Percentiles rank a stretch among this genome's conserved stretches.
These are phyloP conservation scores for Phylloscopus trochiloides DNA, from an alignment of 2,113 vertebrate species.

Conservation along the genomic window DNA sequence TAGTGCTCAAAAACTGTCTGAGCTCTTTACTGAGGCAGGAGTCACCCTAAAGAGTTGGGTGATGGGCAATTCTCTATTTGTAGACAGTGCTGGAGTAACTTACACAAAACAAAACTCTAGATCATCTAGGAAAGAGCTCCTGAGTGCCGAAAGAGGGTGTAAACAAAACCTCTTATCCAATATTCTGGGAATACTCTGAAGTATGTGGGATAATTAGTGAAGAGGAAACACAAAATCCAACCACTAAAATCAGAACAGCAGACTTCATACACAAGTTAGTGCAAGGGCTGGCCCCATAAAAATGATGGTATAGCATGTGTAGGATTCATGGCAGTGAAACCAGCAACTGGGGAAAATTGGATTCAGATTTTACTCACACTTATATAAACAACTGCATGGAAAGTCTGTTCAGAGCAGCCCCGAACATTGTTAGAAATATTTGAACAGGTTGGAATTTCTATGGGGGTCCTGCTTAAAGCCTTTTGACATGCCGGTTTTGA, in stretches of 20 bases:
- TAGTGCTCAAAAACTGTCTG: background rate
- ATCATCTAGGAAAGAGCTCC: background rate
- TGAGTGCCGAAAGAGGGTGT: background rate
- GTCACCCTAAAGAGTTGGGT: background rate
- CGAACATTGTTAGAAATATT: background rate
- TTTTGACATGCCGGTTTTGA: accelerated
- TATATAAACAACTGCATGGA: background rate
- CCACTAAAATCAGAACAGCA: background rate
- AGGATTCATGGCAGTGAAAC: background rate
- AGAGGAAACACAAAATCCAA: background rate
- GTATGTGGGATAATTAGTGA: background rate
- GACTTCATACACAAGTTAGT: background rate
- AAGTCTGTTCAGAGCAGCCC: background rate
- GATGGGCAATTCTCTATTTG: background rate
- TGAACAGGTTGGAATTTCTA: background rate
- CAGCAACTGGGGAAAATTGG: background rate
- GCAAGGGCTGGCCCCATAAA: background rate
- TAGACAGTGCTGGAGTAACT: background rate
- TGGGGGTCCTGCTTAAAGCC: background rate
- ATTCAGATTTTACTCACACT: background rate
- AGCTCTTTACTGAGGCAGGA: background rate
- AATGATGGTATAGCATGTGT: background rate
- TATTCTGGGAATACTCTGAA: background rate
- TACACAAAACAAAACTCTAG: background rate
- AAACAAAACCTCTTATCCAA: background rate